phyloP scores from a whole-genome alignment of 2,888 invertebrate genomes.

The Clepsis dumicolana region DNA sequence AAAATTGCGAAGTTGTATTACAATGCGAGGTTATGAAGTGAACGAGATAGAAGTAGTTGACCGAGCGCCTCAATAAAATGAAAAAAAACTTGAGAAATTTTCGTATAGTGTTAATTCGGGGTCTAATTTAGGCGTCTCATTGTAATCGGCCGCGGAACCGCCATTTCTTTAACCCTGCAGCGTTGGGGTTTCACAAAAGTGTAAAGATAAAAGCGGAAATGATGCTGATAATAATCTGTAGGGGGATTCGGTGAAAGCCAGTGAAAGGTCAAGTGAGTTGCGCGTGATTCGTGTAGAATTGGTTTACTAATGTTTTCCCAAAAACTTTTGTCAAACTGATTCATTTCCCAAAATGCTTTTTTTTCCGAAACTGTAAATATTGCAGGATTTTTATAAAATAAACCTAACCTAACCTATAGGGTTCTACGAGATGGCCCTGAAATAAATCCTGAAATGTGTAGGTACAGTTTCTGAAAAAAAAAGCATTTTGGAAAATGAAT shows the following conservation, averaged over 20 bases:
- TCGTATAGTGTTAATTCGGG: neutral
- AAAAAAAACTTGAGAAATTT: neutral
- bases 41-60: neutral
- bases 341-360: too few species aligned
- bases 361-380: too few species aligned
- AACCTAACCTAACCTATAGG: too few species aligned
- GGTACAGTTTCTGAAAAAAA: too few species aligned
- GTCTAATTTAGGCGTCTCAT: slow-evolving; percentile 28
- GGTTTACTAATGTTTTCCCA: too few species aligned
- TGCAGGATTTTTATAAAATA: too few species aligned
- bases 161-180: neutral
- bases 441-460: too few species aligned
- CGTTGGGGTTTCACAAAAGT: slow-evolving; percentile 21
- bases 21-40: neutral
- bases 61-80: neutral
- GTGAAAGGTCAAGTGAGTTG: slow-evolving; percentile 30
- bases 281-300: slow-evolving; percentile 5
- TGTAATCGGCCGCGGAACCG: slow-evolving; percentile 2
- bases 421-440: too few species aligned
- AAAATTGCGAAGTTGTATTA: neutral
- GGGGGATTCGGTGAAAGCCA: slow-evolving; percentile 25
- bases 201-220: slow-evolving; percentile 22
- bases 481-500: too few species aligned
- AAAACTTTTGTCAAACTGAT: too few species aligned
- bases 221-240: slow-evolving; percentile 27